Evolutionary conservation across 2,113 vertebrate species (phyloP), one percentile per base, ranked within the genome.

Genomic region (Axis porcinus): DNA sequence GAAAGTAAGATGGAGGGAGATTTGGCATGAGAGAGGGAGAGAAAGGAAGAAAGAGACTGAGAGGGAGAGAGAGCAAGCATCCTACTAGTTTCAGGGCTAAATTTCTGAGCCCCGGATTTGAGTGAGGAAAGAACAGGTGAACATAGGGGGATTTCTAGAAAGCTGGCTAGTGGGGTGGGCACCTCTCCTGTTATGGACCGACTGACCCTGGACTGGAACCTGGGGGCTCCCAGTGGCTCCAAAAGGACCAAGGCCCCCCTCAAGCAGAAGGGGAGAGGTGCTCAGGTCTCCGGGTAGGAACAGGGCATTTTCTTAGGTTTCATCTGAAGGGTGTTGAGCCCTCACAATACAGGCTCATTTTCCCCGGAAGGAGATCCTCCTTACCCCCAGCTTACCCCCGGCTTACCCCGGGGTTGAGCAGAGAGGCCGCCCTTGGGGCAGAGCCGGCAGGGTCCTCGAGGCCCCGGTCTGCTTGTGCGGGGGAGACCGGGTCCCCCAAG

Each of bases 351-450:
- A 91, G 55, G 33, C 2, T 0, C 15, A 1, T 23, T 14, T 40
- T 23, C 28, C 70, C 5, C 27, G 10, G 28, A 13, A 43, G 52
- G 2, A n/a, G n/a, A 36, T 30, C 17, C 40, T 64, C 9, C 54
- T 40, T 16, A 58, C 16, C 17, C 23, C 5, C n/a, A 2, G 6
- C 12, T 36, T 36, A 1, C 3, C 17, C 23, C 5, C n/a, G 3
- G 6, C 12, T 36, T 36, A 1, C 3, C 60, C 7, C 2, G 9
- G 4, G 43, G 30, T 0, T 9, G 6, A 6, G 17, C n/a, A 36
- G 57, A 33, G 12, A 40, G 79, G 52, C 25, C 0, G 3, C n/a
- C 19, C 91, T 8, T 1, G 36, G 50, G 50, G 25, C 8, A 13
- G 28, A 47, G 58, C 14, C 7, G 0, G 13, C 13, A 11, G 62